These are phyloP conservation scores for Drosophila multiciliata DNA, from an alignment of 2,888 invertebrate species.

Conservation along the genomic window DNA sequence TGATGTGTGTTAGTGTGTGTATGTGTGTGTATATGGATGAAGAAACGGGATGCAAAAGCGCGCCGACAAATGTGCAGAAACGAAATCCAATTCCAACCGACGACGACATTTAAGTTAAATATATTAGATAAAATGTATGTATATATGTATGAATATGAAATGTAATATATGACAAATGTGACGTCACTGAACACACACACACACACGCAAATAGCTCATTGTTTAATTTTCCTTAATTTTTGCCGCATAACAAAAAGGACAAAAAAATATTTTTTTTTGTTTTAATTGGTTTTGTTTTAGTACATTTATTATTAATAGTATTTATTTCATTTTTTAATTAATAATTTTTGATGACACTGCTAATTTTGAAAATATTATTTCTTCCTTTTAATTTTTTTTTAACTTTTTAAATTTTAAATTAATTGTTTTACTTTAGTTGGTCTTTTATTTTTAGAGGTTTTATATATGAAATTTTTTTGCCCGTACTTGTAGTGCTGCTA, in stretches of 20 bases:
- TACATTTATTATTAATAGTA: slow-evolving; percentile 1
- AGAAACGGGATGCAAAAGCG: slow-evolving; percentile 41
- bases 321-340: background rate
- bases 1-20: slow-evolving; percentile 34
- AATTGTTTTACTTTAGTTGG: slow-evolving; percentile 14
- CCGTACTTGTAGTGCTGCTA: slow-evolving; percentile 84
- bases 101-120: slow-evolving; percentile 41
- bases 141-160: slow-evolving; percentile 12
- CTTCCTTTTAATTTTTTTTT: slow-evolving; percentile 17
- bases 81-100: slow-evolving; percentile 51
- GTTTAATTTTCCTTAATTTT: slow-evolving; percentile 51
- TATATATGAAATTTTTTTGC: slow-evolving; percentile 24
- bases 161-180: slow-evolving; percentile 36
- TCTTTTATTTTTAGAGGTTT: slow-evolving; percentile 20
- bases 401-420: slow-evolving; percentile 8
- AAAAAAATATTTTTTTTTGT: slow-evolving; percentile 19
- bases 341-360: slow-evolving; percentile 10
- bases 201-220: slow-evolving; percentile 43
- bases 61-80: slow-evolving; percentile 54
- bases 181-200: slow-evolving; percentile 61
- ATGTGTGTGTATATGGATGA: slow-evolving; percentile 19
- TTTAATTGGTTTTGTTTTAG: background rate
- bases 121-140: slow-evolving; percentile 22
- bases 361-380: background rate
- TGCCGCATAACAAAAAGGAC: slow-evolving; percentile 61